These are phyloP conservation scores for Calypte anna DNA, from an alignment of 2,113 vertebrate species.

Conservation along the genomic window DNA sequence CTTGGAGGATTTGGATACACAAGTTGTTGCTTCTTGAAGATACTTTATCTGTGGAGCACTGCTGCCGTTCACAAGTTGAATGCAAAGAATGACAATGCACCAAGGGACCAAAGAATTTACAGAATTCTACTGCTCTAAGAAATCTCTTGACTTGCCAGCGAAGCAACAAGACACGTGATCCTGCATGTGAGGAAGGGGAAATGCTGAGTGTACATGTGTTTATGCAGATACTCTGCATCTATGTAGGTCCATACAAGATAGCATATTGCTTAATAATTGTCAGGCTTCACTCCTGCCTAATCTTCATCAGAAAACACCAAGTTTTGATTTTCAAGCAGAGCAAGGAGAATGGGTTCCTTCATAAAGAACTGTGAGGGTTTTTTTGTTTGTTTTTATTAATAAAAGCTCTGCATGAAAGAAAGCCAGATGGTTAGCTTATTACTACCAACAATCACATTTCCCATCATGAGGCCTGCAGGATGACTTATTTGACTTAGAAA, in stretches of 20 bases:
- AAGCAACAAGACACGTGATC: not conserved
- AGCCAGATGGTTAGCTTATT: not conserved
- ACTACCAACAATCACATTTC: not conserved
- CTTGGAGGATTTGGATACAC: not conserved
- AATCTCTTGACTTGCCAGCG: not conserved
- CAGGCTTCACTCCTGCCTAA: not conserved
- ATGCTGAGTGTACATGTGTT: not conserved
- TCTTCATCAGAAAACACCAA: not conserved
- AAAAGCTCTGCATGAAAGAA: not conserved
- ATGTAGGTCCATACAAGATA: not conserved
- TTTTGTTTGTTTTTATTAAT: not conserved
- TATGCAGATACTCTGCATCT: not conserved
- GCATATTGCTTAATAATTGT: not conserved
- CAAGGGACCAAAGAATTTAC: not conserved
- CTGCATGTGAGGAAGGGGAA: not conserved
- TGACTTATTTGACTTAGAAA: not conserved
- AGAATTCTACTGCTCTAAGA: not conserved
- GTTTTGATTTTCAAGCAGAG: not conserved
- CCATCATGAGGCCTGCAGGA: not conserved
- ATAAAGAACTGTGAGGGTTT: not conserved
- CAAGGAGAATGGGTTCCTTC: not conserved
- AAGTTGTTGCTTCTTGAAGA: not conserved
- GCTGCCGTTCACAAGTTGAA: not conserved
- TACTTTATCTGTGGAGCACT: not conserved
- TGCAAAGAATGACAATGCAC: not conserved